Conservation (phyloP, 2,888 invertebrate species). For the Arctia plantaginis region DNA sequence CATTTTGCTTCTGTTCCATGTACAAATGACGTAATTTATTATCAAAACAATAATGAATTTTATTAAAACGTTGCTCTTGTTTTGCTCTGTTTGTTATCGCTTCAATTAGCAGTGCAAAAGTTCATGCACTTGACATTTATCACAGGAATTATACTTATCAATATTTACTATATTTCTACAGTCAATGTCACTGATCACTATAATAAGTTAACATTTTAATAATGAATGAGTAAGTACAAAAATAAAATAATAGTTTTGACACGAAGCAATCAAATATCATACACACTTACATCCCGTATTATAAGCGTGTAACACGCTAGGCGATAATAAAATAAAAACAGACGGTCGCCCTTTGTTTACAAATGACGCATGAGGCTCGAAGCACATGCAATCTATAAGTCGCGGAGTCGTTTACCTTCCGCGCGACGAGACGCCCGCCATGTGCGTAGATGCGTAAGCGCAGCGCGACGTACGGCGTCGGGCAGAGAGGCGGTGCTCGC, state of each 20-base stretch:
- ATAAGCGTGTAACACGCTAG: slow-evolving; percentile 62
- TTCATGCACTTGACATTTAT: slow-evolving; percentile 64
- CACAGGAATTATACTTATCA: slow-evolving; percentile 52
- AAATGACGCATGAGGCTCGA: slow-evolving; percentile 81
- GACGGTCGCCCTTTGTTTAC: slow-evolving; percentile 84
- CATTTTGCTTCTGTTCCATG: slow-evolving; percentile 4
- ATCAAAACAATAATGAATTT: slow-evolving; percentile 24
- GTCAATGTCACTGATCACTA: slow-evolving; percentile 31
- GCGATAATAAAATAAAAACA: slow-evolving; percentile 75
- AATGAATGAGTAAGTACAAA: background rate
- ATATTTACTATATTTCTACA: slow-evolving; percentile 34
- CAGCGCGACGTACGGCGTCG: slow-evolving; percentile 64
- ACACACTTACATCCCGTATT: slow-evolving; percentile 21
- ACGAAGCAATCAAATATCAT: slow-evolving; percentile 27
- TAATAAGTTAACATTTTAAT: slow-evolving; percentile 14
- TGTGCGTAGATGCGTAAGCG: slow-evolving; percentile 83
- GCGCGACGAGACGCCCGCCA: slow-evolving; percentile 82
- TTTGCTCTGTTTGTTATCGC: slow-evolving; percentile 36
- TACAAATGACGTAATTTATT: slow-evolving; percentile 8
- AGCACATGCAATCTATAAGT: slow-evolving; percentile 80
- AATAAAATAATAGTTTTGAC: slow-evolving; percentile 15
- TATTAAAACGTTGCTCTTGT: slow-evolving; percentile 33
- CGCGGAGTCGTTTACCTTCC: slow-evolving; percentile 85
- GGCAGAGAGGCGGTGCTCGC: slow-evolving; percentile 75
- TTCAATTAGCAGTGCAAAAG: slow-evolving; percentile 51